These are phyloP conservation scores for Champsocephalus gunnari DNA, from an alignment of 2,797 vertebrate genomes.

Conservation along the genomic window DNA sequence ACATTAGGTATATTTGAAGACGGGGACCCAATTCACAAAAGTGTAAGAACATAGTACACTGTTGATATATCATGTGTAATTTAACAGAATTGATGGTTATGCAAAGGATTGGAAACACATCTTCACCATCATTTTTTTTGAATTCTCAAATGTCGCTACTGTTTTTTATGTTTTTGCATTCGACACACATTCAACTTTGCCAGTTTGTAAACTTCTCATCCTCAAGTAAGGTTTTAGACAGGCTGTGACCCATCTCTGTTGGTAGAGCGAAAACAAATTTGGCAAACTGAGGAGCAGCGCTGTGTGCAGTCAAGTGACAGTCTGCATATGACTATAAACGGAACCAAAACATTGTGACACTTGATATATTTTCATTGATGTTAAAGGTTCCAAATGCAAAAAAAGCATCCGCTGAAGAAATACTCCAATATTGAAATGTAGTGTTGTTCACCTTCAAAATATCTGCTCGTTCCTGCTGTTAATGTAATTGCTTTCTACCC, in stretches of 20 bases:
- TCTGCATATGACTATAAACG: slow-evolving; percentile 11
- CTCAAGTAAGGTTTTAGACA: slow-evolving; percentile 16
- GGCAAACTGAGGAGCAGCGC: slow-evolving; percentile 12
- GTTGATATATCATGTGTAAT: not conserved
- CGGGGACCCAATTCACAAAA: not conserved
- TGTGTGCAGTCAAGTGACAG: slow-evolving; percentile 14
- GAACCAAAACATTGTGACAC: slow-evolving; percentile 10
- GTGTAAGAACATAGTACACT: not conserved
- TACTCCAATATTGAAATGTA: slow-evolving; percentile 63
- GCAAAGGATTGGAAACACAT: too few relatives aligned
- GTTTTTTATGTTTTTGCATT: too few relatives aligned
- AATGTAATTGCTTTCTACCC: slow-evolving; percentile 70
- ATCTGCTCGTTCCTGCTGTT: slow-evolving; percentile 67
- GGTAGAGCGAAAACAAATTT: slow-evolving; percentile 31
- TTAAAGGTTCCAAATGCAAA: slow-evolving; percentile 29
- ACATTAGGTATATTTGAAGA: not conserved
- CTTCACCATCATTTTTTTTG: too few relatives aligned
- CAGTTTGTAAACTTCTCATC: not conserved
- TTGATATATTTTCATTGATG: slow-evolving; percentile 37
- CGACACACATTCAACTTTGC: not conserved
- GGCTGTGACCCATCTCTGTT: slow-evolving; percentile 21
- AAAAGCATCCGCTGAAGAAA: slow-evolving; percentile 45
- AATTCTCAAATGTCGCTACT: too few relatives aligned
- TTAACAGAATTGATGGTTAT: too few relatives aligned
- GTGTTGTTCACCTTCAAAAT: slow-evolving; percentile 67